Evolutionary conservation across 1,140 invertebrate species (phyloP).

Genomic region (Colletes gigas): DNA sequence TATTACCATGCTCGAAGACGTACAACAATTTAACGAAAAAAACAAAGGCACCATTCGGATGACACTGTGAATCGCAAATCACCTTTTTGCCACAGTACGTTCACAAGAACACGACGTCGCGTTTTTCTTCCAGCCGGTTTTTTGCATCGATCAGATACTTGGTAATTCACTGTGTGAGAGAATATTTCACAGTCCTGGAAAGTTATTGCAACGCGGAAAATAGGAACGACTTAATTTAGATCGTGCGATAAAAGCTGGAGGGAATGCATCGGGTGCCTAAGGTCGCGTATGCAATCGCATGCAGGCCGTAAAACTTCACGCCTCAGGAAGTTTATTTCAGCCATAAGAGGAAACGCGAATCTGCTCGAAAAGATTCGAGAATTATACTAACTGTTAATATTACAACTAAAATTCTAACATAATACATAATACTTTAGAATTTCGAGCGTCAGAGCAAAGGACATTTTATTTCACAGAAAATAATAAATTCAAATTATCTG

Average conservation of each 20-base stretch:
- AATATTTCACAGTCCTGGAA: conserved; percentile 13
- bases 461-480: too few relatives aligned
- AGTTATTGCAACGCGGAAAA: not conserved
- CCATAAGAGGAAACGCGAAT: not conserved
- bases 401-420: too few relatives aligned
- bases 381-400: too few relatives aligned
- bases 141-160: not conserved
- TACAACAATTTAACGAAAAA: not conserved
- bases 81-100: conserved; percentile 9
- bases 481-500: too few relatives aligned
- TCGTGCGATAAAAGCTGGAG: not conserved
- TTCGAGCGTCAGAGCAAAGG: too few relatives aligned
- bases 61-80: not conserved
- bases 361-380: too few relatives aligned
- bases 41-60: not conserved
- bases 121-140: not conserved
- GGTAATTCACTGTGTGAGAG: not conserved
- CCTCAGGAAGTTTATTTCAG: not conserved
- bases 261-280: conserved; percentile 5
- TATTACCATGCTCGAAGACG: too few relatives aligned
- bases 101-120: not conserved
- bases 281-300: conserved; percentile 2
- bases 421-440: too few relatives aligned
- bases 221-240: conserved; percentile 3
- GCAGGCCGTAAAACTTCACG: not conserved